phyloP scores from a whole-genome alignment of 2,888 invertebrate species.

The Gymnoscelis rufifasciata region DNA sequence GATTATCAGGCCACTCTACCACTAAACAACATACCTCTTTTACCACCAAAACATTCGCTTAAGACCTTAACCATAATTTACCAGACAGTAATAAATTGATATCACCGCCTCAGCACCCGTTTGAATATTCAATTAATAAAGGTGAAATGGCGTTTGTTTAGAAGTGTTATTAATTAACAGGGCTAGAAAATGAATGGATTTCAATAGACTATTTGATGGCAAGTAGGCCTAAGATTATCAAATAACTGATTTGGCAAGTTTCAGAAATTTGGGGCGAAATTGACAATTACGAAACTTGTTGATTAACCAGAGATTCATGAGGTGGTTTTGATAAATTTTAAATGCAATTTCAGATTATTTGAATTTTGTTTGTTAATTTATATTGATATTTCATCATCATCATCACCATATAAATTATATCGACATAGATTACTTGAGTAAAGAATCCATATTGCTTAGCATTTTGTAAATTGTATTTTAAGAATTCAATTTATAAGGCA shows the following conservation, averaged over 20 bases:
- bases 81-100: not conserved
- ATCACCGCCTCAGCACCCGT: constrained; percentile 3
- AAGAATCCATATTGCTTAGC: too few species aligned
- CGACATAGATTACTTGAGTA: too few species aligned
- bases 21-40: too few species aligned
- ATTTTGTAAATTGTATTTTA: too few species aligned
- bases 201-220: constrained; percentile 24
- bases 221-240: constrained; percentile 5
- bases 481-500: too few species aligned
- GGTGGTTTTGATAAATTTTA: not conserved
- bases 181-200: constrained; percentile 34
- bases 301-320: not conserved
- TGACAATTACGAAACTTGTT: constrained; percentile 10
- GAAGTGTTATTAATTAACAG: constrained; percentile 55
- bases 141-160: constrained; percentile 52
- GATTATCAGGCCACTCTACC: too few species aligned
- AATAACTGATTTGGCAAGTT: constrained; percentile 11
- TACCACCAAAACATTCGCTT: not conserved
- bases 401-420: too few species aligned
- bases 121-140: constrained; percentile 51
- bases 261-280: constrained; percentile 6
- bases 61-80: not conserved
- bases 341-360: too few species aligned
- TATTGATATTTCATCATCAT: too few species aligned
- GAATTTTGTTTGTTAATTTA: too few species aligned